phyloP scores from a whole-genome alignment of 2,888 invertebrate genomes.

The Rhopalosiphum nymphaeae region DNA sequence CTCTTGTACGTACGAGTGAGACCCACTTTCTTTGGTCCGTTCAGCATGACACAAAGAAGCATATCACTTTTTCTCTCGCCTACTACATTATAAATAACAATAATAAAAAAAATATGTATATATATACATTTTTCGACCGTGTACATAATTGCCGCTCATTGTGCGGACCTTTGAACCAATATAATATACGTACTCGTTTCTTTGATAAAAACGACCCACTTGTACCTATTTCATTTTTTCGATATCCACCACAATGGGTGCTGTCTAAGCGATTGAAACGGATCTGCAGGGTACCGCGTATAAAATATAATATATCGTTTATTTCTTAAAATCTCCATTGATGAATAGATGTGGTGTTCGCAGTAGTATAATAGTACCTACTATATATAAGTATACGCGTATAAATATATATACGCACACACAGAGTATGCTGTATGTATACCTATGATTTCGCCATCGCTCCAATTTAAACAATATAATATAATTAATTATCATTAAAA shows the following conservation, averaged over 20 bases:
- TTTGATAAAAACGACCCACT: slow-evolving; percentile 64
- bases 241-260: slow-evolving; percentile 45
- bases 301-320: slow-evolving; percentile 6
- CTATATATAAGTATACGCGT: background rate
- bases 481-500: slow-evolving; percentile 41
- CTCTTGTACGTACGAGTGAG: background rate
- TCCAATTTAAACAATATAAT: slow-evolving; percentile 31
- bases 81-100: slow-evolving; percentile 38
- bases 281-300: slow-evolving; percentile 29
- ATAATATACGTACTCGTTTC: slow-evolving; percentile 42
- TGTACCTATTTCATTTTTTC: slow-evolving; percentile 36
- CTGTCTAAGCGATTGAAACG: slow-evolving; percentile 39
- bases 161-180: slow-evolving; percentile 59
- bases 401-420: background rate
- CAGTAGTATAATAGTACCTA: background rate
- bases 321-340: slow-evolving; percentile 31
- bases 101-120: background rate
- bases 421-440: background rate
- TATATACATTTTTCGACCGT: slow-evolving; percentile 22
- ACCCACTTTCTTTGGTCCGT: slow-evolving; percentile 59
- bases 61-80: slow-evolving; percentile 63
- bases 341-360: background rate
- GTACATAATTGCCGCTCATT: slow-evolving; percentile 52
- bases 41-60: slow-evolving; percentile 41
- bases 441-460: slow-evolving; percentile 15